These are phyloP conservation scores for Brachyptera putata DNA, from an alignment of 2,888 invertebrate genomes.

Conservation along the genomic window DNA sequence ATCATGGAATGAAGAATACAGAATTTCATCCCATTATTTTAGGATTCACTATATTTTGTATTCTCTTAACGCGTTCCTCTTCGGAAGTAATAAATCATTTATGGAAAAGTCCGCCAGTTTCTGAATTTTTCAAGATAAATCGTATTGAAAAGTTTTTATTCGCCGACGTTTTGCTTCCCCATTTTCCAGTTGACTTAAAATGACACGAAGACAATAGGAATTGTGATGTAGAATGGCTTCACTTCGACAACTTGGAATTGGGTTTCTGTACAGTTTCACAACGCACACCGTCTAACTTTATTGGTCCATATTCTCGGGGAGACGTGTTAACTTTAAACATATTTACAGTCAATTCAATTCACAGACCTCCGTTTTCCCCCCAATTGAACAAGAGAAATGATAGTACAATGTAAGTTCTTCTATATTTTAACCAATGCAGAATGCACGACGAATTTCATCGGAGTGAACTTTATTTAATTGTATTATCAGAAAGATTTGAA, in stretches of 20 bases:
- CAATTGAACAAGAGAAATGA: not conserved
- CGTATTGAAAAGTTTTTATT: conserved; percentile 16
- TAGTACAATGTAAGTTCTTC: not conserved
- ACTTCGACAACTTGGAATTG: conserved; percentile 6
- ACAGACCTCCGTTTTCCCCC: not conserved
- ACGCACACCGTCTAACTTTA: not conserved
- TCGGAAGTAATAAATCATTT: conserved; percentile 18
- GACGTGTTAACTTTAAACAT: conserved; percentile 11
- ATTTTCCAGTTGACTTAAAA: conserved; percentile 1
- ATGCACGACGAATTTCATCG: too few relatives aligned
- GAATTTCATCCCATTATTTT: not conserved
- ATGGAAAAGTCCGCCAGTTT: conserved; percentile 18
- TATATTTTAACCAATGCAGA: too few relatives aligned
- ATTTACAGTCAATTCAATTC: not conserved
- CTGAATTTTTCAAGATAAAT: conserved; percentile 11
- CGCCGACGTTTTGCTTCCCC: conserved; percentile 3
- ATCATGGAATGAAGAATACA: not conserved
- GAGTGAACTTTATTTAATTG: too few relatives aligned
- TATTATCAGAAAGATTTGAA: too few relatives aligned
- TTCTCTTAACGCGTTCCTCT: conserved; percentile 15
- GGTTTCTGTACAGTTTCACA: not conserved
- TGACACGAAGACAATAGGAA: not conserved
- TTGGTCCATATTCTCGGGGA: conserved; percentile 1
- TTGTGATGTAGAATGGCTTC: not conserved
- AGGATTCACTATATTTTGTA: conserved; percentile 7